These are phyloP conservation scores for Bathynomus jamesi DNA, from an alignment of 1,140 invertebrate genomes.

Conservation along the genomic window DNA sequence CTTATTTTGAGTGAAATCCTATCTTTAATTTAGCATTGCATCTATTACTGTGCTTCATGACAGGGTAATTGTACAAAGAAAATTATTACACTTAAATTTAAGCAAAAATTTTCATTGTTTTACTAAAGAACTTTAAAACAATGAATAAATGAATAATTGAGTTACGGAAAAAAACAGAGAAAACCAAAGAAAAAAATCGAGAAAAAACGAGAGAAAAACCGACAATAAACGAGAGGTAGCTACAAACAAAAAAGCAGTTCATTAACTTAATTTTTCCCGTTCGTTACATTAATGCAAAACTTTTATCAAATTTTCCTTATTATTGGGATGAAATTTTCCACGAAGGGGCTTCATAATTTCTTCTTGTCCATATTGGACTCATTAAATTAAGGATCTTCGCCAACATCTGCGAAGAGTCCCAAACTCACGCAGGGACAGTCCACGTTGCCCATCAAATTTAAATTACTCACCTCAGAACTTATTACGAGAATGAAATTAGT, in stretches of 20 bases:
- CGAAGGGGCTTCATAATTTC: not conserved
- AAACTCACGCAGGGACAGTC: not conserved
- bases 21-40: not conserved
- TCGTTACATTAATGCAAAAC: not conserved
- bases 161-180: not conserved
- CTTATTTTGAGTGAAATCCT: too few species aligned
- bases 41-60: not conserved
- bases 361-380: too few species aligned
- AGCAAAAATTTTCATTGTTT: not conserved
- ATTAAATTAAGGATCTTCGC: too few species aligned
- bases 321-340: not conserved
- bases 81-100: not conserved
- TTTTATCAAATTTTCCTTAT: not conserved
- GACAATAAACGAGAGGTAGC: not conserved
- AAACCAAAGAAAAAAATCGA: not conserved
- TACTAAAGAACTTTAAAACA: not conserved
- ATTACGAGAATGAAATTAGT: too few species aligned
- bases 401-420: not conserved
- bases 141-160: not conserved
- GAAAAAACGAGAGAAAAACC: not conserved
- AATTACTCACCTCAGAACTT: too few species aligned
- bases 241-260: not conserved
- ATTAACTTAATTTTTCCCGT: not conserved
- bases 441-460: too few species aligned
- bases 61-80: not conserved